Evolutionary conservation across 2,797 vertebrate genomes (phyloP).

Genomic region (Dromococcyx pavoninus): DNA sequence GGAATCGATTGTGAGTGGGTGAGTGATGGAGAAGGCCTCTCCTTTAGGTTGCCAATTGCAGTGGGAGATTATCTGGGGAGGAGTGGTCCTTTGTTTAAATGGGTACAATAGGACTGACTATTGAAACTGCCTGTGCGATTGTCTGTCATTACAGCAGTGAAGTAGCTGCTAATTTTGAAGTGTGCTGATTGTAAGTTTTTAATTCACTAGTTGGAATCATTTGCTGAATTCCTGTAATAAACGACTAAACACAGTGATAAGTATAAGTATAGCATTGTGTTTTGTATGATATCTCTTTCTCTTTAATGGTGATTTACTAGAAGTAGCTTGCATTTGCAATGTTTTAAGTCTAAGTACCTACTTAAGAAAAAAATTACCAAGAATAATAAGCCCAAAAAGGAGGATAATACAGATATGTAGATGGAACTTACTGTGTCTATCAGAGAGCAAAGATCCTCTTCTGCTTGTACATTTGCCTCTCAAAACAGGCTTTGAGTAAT

Average conservation of each 20-base stretch:
- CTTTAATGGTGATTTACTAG: background rate
- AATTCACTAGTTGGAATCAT: background rate
- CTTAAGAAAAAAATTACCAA: background rate
- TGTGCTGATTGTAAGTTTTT: background rate
- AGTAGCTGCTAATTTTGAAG: background rate
- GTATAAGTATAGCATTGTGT: background rate
- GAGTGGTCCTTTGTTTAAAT: background rate
- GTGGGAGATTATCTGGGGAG: background rate
- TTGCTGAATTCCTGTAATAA: background rate
- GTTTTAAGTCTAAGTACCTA: background rate
- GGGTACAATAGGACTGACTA: background rate
- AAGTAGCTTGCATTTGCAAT: background rate
- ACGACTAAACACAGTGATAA: background rate
- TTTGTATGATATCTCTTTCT: background rate
- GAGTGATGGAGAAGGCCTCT: constrained; percentile 68
- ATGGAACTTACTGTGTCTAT: background rate
- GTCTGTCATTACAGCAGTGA: background rate
- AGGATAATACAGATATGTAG: background rate
- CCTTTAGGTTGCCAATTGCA: background rate
- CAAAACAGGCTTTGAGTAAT: background rate
- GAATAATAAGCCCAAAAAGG: background rate
- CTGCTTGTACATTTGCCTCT: background rate
- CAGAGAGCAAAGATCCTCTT: background rate
- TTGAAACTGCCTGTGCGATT: background rate
- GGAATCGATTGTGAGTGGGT: constrained; percentile 99